Base-by-base conservation (phyloP, 2,113 vertebrate genomes). In the Lagopus leucura region DNA sequence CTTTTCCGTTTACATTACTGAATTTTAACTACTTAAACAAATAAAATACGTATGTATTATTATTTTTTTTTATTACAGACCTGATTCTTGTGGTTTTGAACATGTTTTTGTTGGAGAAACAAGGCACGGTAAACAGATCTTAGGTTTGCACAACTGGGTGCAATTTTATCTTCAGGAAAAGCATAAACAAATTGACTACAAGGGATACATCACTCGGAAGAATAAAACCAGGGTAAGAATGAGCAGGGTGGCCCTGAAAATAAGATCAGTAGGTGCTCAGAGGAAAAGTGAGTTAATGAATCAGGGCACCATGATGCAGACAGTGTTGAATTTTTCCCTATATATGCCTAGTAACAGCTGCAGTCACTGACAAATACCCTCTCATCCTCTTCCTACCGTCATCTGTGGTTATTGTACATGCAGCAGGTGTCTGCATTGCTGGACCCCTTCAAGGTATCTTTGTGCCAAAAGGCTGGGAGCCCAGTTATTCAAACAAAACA, bases 141-240 rank as follows among this genome's bases (percentile, higher is more conserved):
- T 98, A 91, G 98, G 98, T 65, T 97, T 99, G 42, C 98, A 99
- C 94, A 99, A 99, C 97, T 99, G 98, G 98, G 95, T 99, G 65
- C 98, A 98, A 92, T 99, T 99, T 96, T 99, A 98, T 95, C 97
- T 98, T 86, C 98, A 99, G 97, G 98, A 99, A 86, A 99, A 98
- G 79, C 91, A 13, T 4, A 83, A 94, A 8, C 94, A 98, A 34
- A 96, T 98, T 13, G 98, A 98, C 93, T 98, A 99, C 89, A 99
- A 98, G 88, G 98, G 98, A 71, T 99, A 98, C 14, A 96, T 98
- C 79, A 86, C 98, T 67, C 94, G 69, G 66, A 97, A 90, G 86
- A 94, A 97, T 52, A 98, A 98, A 96, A 93, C 93, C 60, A 98
- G 94, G 70, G 98, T 98, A 96, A 96, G 97, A 94, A 64, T 17